These are phyloP conservation scores for Merops nubicus DNA, from an alignment of 2,113 vertebrate species.

Conservation along the genomic window DNA sequence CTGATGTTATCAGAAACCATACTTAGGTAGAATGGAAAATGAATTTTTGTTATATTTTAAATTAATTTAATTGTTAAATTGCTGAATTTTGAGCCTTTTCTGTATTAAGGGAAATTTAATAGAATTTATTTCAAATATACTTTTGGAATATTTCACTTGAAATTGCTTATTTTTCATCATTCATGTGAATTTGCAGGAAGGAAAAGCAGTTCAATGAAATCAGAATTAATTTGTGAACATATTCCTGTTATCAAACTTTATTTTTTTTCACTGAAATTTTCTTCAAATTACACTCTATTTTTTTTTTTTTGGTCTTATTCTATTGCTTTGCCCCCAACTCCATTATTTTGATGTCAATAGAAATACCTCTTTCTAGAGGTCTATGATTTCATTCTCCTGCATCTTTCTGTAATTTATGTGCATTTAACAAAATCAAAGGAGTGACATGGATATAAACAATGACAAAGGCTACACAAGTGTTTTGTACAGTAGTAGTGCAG, in stretches of 20 bases:
- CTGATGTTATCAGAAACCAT: background rate
- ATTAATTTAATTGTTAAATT: background rate
- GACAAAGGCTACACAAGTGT: background rate
- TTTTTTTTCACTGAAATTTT: background rate
- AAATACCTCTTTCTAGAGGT: background rate
- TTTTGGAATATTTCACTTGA: background rate
- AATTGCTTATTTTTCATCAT: background rate
- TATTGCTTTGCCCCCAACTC: background rate
- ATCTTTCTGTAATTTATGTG: background rate
- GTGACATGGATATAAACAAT: background rate
- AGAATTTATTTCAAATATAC: background rate
- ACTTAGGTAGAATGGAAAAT: background rate
- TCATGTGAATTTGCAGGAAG: background rate
- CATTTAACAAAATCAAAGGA: background rate
- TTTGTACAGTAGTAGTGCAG: background rate
- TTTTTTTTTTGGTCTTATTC: background rate
- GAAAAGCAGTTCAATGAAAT: background rate
- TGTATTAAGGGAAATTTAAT: background rate
- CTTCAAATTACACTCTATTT: background rate
- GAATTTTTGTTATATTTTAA: background rate
- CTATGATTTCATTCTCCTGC: background rate
- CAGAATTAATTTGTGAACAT: background rate
- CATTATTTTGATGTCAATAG: background rate
- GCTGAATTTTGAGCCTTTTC: background rate
- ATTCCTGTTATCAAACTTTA: background rate